Conservation (phyloP, 2,888 invertebrate species). For the Emesis castigata region DNA sequence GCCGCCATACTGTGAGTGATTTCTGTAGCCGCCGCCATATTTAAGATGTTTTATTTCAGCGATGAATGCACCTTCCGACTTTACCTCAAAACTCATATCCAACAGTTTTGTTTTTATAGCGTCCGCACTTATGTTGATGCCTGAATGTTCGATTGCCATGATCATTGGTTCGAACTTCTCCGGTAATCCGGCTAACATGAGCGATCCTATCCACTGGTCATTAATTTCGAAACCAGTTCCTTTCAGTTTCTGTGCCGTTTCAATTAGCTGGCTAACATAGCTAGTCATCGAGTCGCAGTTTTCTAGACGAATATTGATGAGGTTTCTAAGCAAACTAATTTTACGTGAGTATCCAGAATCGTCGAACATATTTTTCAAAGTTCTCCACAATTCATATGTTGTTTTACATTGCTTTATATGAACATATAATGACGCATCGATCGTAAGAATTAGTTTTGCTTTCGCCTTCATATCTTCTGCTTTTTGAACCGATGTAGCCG, state of each 20-base stretch:
- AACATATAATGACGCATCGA: slow-evolving; percentile 56
- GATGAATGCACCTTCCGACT: slow-evolving; percentile 41
- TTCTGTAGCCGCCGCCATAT: neutral
- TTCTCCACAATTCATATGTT: slow-evolving; percentile 47
- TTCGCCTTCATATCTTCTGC: slow-evolving; percentile 49
- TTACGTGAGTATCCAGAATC: slow-evolving; percentile 31
- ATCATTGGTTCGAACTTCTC: slow-evolving; percentile 17
- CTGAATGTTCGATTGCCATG: slow-evolving; percentile 4
- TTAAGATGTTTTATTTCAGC: slow-evolving; percentile 3
- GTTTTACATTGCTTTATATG: slow-evolving; percentile 51
- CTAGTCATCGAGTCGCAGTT: slow-evolving; percentile 16
- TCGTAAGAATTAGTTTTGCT: slow-evolving; percentile 60
- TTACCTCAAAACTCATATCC: slow-evolving; percentile 33
- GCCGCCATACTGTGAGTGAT: neutral
- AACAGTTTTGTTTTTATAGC: slow-evolving; percentile 44
- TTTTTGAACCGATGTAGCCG: slow-evolving; percentile 22
- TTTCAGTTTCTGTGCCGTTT: neutral
- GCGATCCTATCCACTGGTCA: slow-evolving; percentile 5
- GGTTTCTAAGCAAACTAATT: slow-evolving; percentile 36
- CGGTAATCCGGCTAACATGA: slow-evolving; percentile 4
- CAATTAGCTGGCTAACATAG: slow-evolving; percentile 3
- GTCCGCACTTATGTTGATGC: slow-evolving; percentile 2
- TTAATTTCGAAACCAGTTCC: slow-evolving; percentile 4
- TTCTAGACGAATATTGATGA: slow-evolving; percentile 33
- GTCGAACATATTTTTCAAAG: slow-evolving; percentile 54